Evolutionary conservation across 1,140 invertebrate species (phyloP), one percentile per base, ranked within the genome.

Genomic region (Hydropsyche tenuis): DNA sequence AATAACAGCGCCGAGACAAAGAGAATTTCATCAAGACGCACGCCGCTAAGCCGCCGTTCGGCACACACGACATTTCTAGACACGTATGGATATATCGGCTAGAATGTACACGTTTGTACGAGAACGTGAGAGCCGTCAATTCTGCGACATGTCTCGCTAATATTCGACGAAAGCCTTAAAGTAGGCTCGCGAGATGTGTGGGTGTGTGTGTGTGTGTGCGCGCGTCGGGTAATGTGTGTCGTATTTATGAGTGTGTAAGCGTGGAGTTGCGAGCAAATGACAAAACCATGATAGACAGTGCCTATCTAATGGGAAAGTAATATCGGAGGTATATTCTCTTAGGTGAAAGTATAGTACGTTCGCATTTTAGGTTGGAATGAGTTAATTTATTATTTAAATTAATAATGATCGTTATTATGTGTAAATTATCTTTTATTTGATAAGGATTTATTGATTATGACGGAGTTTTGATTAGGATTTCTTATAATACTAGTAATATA

Each of bases 131-230:
- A 65, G 65, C 43, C 65, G 65, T 68, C 65, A 48, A 48, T 48
- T 46, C 43, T 48, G 45, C 16, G 45, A 43, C 37, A 68, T 48
- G 65, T 46, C 65, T 46, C 65, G 65, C 42, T 68, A 68, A 68
- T 68, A 68, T 68, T 68, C 43, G 65, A 68, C 65, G 65, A 68
- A 68, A 68, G 65, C 65, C 65, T 68, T 68, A 68, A 68, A 68
- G 65, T 68, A 48, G 62, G 9, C 12, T 11, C 62, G 25, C 20
- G 25, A 23, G 45, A n/a, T 12, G 45, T 48, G 16, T 3, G 45
- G 45, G 4, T 6, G 12, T 25, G 5, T 1, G 56, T 60, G 56
- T 22, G 20, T 22, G 20, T 20, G 23, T 25, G 56, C 25, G 30
- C 9, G 9, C 30, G 9, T 37, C 3, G 9, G 3, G 30, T 37